Evolutionary conservation across 2,888 invertebrate species (phyloP), one percentile per base, ranked within the genome.

Genomic region (Callyntrura guangdongensis): DNA sequence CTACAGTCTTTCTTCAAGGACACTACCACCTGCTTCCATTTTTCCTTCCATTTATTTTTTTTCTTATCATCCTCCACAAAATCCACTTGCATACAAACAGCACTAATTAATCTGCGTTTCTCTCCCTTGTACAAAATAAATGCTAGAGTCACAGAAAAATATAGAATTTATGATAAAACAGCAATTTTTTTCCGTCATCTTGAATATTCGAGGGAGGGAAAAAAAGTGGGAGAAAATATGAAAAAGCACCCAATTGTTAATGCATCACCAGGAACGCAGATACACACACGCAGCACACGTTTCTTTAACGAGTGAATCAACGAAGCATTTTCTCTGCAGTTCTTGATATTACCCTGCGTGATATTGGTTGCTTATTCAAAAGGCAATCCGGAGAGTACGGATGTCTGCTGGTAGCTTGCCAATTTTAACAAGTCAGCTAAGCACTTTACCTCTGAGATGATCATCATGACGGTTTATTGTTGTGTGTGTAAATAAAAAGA

Each of bases 61-160:
- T 20, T 12, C 17, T n/a, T 36, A 36, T 36, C 6, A 2, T 36
- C 36, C 61, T 22, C 11, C 5, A 12, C 14, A 64, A 36, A 25
- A 64, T 64, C 14, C 12, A 11, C 27, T 27, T 64, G 64, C 64
- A 64, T 64, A 64, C 64, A 64, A 64, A 64, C 64, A 64, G 12
- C 64, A 14, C 64, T 64, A 64, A 64, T 64, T 27, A n/a, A n/a
- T 59, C 4, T 59, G 17, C 59, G 0, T 36, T 36, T 36, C 6
- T 36, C 36, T 61, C 9, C 61, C 1, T 11, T 61, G 0, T 61
- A 17, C n/a, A 17, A 61, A 61, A 17, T 20, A 20, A 20, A 61
- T 17, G 6, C 61, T 22, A 20, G 2, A 17, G n/a, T 61, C 56
- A n/a, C n/a, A 56, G 20, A 61, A 8, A 53, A 53, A 53, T 53